Percentiles rank a stretch among this genome's conserved stretches.
These are phyloP conservation scores for Beris morrisii DNA, from an alignment of 2,888 invertebrate species.

Conservation along the genomic window DNA sequence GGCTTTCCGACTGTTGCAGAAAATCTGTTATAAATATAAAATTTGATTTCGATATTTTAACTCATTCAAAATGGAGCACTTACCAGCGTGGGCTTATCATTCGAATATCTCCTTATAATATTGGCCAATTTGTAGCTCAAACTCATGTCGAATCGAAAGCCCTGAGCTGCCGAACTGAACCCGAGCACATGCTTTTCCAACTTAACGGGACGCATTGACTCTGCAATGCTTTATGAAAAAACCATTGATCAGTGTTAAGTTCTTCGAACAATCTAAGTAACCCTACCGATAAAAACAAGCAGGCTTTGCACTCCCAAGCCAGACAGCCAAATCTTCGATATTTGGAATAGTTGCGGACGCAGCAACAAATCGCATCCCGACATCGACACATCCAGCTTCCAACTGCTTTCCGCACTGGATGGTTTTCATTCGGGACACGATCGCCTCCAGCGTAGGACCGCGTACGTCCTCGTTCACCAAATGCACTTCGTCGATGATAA, in stretches of 20 bases:
- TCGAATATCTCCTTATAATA: slow-evolving; percentile 69
- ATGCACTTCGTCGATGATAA: slow-evolving; percentile 78
- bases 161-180: slow-evolving; percentile 62
- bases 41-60: slow-evolving; percentile 32
- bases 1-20: slow-evolving; percentile 77
- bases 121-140: slow-evolving; percentile 74
- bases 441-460: slow-evolving; percentile 77
- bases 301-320: slow-evolving; percentile 63
- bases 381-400: not conserved
- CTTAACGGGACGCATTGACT: slow-evolving; percentile 72
- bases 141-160: slow-evolving; percentile 75
- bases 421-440: slow-evolving; percentile 80
- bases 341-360: slow-evolving; percentile 81
- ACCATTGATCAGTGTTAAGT: not conserved
- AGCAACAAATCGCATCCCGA: slow-evolving; percentile 65
- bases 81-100: slow-evolving; percentile 74
- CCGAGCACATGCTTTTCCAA: slow-evolving; percentile 73
- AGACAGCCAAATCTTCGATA: slow-evolving; percentile 71
- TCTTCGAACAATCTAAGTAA: not conserved
- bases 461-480: slow-evolving; percentile 70
- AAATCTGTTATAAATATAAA: slow-evolving; percentile 59
- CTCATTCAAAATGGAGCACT: no score
- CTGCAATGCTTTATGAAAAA: slow-evolving; percentile 63
- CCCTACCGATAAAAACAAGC: slow-evolving; percentile 33
- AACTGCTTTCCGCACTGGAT: slow-evolving; percentile 57